Evolutionary conservation across 2,113 vertebrate genomes (phyloP), one percentile per base, ranked within the genome.

Genomic region (Nibea albiflora): DNA sequence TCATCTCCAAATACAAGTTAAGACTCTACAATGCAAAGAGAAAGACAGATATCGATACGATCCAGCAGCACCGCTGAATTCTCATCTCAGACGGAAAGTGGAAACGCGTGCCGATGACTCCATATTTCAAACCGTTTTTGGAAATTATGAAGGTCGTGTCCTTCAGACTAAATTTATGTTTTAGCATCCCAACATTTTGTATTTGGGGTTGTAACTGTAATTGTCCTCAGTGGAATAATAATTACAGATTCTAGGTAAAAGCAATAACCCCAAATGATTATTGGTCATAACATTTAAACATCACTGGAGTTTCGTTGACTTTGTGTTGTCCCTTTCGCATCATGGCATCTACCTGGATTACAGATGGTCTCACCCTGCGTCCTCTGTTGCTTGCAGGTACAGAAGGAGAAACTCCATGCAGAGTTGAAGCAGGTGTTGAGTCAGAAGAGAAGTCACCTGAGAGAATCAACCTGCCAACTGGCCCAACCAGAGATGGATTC

Each of bases 371-470:
- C 0, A 63, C 16, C 5, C 0, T 11, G 11, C 57, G 35, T 50
- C 17, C 14, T 15, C 19, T 66, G 47, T 22, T 57, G 77, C 73
- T 4, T 80, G 10, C 78, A 97, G 96, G 95, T 94, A 70, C 96
- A 96, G 92, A 95, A 96, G 88, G 95, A 96, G 92, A 95, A 95
- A 88, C 96, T 97, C 53, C 96, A 97, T 95, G 96, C 93, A 47
- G 96, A 97, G 88, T 89, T 97, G 87, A 97, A 97, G 89, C 89
- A 94, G 89, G 96, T 96, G 39, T 76, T 97, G 74, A 95, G 95
- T 91, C 91, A 91, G 82, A 97, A 97, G 78, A 94, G 91, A 86
- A 94, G 90, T 53, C 91, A 88, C 26, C 89, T 93, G 66, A 93
- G 76, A 90, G 88, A 89, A 61, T 90, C 90, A 2, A 85, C 84